A percentile compares a stretch with the other conserved stretches of the same genome.
Evolutionary conservation across 2,113 vertebrate species (phyloP).

Genomic region (Toxotes jaculatrix): DNA sequence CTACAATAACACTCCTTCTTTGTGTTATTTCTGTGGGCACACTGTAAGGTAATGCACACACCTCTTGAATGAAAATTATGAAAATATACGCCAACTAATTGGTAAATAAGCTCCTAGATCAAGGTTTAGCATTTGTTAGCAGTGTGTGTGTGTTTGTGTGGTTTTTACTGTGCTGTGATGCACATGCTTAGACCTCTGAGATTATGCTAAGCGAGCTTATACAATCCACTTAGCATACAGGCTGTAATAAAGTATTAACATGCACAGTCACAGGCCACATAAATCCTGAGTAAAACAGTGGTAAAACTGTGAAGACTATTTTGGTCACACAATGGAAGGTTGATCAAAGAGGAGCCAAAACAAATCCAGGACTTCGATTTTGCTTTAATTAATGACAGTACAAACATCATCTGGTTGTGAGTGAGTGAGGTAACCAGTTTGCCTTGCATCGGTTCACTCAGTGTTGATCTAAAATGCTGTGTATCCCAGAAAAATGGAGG

Average conservation of each 20-base stretch:
- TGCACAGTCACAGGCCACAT: constrained; percentile 69
- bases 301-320: constrained; percentile 46
- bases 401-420: neutral
- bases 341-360: constrained; percentile 54
- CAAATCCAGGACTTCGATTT: constrained; percentile 23
- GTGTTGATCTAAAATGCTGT: neutral
- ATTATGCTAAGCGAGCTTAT: constrained; percentile 71
- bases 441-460: neutral
- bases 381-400: constrained; percentile 33
- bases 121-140: constrained; percentile 55
- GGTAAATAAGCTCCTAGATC: constrained; percentile 54
- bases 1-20: neutral
- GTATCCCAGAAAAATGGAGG: neutral
- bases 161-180: constrained; percentile 17
- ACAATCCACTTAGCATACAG: constrained; percentile 71
- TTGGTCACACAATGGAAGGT: constrained; percentile 43
- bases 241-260: constrained; percentile 69
- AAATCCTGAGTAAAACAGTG: constrained; percentile 49
- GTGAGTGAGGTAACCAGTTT: neutral
- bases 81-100: constrained; percentile 42
- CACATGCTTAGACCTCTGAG: constrained; percentile 60
- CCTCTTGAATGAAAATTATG: neutral
- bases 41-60: neutral
- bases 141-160: constrained; percentile 8
- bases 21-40: constrained; percentile 1